Evolutionary conservation across 2,888 invertebrate species (phyloP), one percentile per base, ranked within the genome.

Genomic region (Sarcophaga caerulescens): DNA sequence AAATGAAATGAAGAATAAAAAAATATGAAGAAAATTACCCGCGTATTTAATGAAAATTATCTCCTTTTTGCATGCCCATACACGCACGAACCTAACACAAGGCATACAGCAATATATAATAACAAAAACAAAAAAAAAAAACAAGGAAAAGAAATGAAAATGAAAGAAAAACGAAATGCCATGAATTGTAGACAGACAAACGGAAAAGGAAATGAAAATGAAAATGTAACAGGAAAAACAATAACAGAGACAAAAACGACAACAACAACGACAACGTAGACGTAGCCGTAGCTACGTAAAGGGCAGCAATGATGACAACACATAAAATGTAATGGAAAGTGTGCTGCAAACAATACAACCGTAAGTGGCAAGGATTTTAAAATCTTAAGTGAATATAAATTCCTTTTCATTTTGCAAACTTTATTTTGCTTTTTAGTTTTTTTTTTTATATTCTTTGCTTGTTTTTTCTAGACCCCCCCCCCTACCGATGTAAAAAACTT

Each of bases 41-140:
- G 59, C 44, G 59, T 57, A 76, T 68, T 59, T 76, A 66, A 76
- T 76, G 57, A 76, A 59, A 66, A 76, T 68, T 57, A 68, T 68
- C 66, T 76, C 57, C 25, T 59, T 66, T 52, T 66, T 17, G 10
- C 59, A 68, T 76, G 66, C 76, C n/a, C 21, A 35, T 44, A 44
- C 71, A 73, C 71, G 35, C 66, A 44, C 57, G 35, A 45, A 68
- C 66, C 21, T 45, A 45, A 10, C 4, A 45, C 60, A 6, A 57
- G 6, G 3, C 10, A 57, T 35, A 10, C 44, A 5, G 19, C 3
- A 60, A 44, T 45, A 3, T 44, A 73, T 52, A 14, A 44, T 21
- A 19, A 35, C 19, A 44, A 44, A 44, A 44, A 57, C n/a, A 71
- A 60, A 44, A 57, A n/a, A 71, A 60, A 71, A 60, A 12, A 35